Percentiles rank a stretch among this genome's conserved stretches.
phyloP scores from a whole-genome alignment of 2,888 invertebrate species.

The Chirona hameri region DNA sequence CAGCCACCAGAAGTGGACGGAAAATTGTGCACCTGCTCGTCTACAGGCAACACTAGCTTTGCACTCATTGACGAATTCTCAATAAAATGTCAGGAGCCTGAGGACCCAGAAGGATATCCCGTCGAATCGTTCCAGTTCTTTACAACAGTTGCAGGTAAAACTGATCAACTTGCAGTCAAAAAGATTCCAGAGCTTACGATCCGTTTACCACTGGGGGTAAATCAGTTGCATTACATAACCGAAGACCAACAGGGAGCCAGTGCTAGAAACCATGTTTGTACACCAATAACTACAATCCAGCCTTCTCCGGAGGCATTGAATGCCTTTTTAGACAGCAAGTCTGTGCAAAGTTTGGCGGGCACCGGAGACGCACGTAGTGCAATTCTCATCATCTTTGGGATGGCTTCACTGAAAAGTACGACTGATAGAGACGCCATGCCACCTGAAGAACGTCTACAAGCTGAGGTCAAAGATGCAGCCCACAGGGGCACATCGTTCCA shows the following conservation, averaged over 20 bases:
- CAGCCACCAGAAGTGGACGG: not conserved
- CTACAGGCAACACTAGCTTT: no score
- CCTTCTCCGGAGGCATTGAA: not conserved
- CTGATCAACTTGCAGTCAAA: not conserved
- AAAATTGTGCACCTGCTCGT: not conserved
- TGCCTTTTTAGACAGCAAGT: not conserved
- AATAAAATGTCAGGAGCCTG: not conserved
- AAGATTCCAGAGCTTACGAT: not conserved
- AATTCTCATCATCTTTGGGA: not conserved
- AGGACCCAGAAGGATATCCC: not conserved
- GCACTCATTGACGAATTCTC: not conserved
- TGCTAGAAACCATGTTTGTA: not conserved
- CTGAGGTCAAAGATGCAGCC: no score
- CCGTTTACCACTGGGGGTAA: no score
- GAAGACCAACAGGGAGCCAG: not conserved
- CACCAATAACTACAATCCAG: not conserved
- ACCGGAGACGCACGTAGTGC: not conserved
- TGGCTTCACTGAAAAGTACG: not conserved
- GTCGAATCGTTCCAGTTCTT: not conserved
- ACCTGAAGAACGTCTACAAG: no score
- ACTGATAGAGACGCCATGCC: no score
- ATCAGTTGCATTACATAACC: not conserved
- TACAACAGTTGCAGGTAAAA: no score
- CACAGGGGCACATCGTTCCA: no score
- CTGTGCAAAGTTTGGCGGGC: not conserved